phyloP scores from a whole-genome alignment of 23 tunicate species.

The Corella eumyota region DNA sequence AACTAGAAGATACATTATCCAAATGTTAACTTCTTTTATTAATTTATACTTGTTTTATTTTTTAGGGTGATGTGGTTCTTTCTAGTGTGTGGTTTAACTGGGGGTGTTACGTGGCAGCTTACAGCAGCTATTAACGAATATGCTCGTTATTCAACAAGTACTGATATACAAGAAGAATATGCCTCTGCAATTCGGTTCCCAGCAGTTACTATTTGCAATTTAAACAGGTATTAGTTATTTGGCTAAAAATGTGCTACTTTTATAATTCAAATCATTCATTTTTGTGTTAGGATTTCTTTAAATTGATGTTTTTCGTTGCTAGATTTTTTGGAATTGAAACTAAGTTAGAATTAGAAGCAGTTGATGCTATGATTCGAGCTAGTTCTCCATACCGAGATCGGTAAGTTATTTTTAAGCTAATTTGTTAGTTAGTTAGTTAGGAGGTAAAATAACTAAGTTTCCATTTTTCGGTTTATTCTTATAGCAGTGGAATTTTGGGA shows the following conservation, averaged over 20 bases:
- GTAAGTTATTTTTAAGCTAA: slow-evolving; percentile 6
- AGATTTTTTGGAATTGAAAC: slow-evolving; percentile 31
- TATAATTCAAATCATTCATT: no score
- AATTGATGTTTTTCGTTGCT: no score
- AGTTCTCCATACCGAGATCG: slow-evolving; percentile 24
- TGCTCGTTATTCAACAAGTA: slow-evolving; percentile 5
- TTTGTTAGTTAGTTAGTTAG: no score
- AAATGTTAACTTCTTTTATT: no score
- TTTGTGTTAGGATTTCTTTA: no score
- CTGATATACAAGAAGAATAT: slow-evolving; percentile 38
- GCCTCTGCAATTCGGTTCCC: slow-evolving; percentile 23
- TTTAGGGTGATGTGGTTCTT: slow-evolving; percentile 34
- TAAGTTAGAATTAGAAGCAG: slow-evolving; percentile 15
- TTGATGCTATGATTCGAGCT: slow-evolving; percentile 27
- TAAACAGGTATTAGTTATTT: slow-evolving; percentile 18
- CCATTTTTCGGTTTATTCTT: no score
- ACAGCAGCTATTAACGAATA: slow-evolving; percentile 23
- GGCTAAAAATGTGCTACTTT: background rate
- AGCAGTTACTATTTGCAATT: slow-evolving; percentile 53
- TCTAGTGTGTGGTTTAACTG: slow-evolving; percentile 10
- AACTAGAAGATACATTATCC: no score
- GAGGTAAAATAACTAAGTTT: no score
- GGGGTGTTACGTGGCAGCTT: slow-evolving; percentile 36
- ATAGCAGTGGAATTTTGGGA: no score
- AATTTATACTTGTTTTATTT: no score